Evolutionary conservation across 2,113 vertebrate genomes (phyloP).

Genomic region (Raja brachyura): DNA sequence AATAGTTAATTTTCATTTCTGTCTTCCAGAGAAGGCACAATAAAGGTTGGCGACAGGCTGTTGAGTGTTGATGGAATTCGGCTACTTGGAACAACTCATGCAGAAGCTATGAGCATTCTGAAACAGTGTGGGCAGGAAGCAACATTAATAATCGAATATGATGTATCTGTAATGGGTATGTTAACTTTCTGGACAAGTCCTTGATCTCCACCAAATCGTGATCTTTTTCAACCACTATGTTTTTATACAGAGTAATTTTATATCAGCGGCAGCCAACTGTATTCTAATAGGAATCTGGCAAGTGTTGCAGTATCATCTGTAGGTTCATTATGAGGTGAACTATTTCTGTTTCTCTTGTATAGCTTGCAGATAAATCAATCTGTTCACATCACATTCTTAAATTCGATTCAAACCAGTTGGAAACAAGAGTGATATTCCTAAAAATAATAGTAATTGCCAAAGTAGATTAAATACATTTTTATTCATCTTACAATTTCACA

Average conservation of each 20-base stretch:
- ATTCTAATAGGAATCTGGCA: not conserved
- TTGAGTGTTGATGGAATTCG: slow-evolving; percentile 93
- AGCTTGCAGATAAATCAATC: not conserved
- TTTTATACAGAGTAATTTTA: not conserved
- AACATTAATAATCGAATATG: slow-evolving; percentile 86
- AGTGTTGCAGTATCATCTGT: slow-evolving; percentile 31
- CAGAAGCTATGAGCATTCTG: slow-evolving; percentile 92
- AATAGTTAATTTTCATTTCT: slow-evolving; percentile 46
- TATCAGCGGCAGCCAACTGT: not conserved
- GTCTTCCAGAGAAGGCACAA: slow-evolving; percentile 79
- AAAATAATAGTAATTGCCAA: not conserved
- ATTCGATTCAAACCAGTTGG: not conserved
- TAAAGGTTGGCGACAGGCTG: slow-evolving; percentile 88
- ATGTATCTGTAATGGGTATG: slow-evolving; percentile 93
- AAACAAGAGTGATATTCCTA: not conserved
- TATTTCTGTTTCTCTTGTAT: slow-evolving; percentile 21
- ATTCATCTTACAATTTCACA: slow-evolving; percentile 52
- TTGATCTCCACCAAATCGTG: not conserved
- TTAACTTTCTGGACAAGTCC: slow-evolving; percentile 36
- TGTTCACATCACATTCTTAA: not conserved
- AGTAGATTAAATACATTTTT: not conserved
- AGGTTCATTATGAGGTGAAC: slow-evolving; percentile 53
- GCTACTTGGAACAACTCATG: slow-evolving; percentile 80
- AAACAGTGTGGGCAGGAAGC: slow-evolving; percentile 96
- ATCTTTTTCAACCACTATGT: not conserved